Evolutionary conservation across 2,113 vertebrate genomes (phyloP).

Genomic region (Donacobius atricapilla): DNA sequence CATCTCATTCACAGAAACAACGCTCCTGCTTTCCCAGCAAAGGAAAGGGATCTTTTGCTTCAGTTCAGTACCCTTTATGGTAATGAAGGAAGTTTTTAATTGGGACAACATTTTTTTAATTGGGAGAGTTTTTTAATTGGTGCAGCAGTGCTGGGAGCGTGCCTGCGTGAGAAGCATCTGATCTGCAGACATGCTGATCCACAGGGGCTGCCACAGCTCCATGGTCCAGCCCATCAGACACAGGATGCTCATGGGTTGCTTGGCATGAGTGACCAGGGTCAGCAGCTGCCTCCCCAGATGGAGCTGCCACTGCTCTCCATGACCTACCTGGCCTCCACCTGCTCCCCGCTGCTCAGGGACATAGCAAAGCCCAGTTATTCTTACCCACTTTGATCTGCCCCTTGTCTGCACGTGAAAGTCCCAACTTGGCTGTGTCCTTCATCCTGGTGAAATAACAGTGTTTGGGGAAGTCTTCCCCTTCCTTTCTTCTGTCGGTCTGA

Average conservation of each 20-base stretch:
- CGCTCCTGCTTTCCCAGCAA: neutral
- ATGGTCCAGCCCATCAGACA: accelerated
- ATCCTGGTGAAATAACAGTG: neutral
- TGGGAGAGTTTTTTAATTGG: neutral
- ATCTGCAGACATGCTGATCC: accelerated
- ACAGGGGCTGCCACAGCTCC: neutral
- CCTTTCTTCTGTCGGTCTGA: neutral
- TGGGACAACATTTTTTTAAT: neutral
- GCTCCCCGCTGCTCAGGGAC: accelerated
- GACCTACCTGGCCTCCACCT: neutral
- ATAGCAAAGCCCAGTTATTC: neutral
- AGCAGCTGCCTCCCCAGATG: neutral
- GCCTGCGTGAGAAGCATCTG: neutral
- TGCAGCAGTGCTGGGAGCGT: neutral
- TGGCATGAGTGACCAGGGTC: neutral
- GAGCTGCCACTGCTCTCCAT: neutral
- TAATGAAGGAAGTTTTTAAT: neutral
- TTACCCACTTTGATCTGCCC: neutral
- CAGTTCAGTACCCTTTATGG: accelerated
- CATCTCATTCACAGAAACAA: neutral
- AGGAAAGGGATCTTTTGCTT: neutral
- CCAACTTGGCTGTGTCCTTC: neutral
- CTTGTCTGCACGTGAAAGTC: neutral
- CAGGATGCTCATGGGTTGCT: accelerated
- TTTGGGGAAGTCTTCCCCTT: neutral